A percentile compares a stretch with the other conserved stretches of the same genome.
Conservation (phyloP, 1,140 invertebrate species). For the Zelostemma sp. region DNA sequence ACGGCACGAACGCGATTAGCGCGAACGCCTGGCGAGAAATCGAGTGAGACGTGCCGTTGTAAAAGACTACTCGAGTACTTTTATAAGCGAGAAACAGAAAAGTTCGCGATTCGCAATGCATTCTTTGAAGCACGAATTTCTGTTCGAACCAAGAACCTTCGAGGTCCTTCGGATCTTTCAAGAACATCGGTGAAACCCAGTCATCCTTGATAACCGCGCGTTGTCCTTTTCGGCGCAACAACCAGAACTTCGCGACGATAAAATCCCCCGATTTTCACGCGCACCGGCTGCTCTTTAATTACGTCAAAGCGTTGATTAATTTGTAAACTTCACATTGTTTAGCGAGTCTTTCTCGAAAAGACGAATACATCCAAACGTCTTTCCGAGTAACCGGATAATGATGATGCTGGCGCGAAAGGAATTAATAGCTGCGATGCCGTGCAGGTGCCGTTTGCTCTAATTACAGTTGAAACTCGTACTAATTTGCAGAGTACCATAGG, state of each 20-base stretch:
- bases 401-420: slow-evolving; percentile 32
- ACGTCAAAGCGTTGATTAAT: no score
- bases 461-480: slow-evolving; percentile 47
- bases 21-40: slow-evolving; percentile 30
- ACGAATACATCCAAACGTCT: slow-evolving; percentile 15
- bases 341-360: neutral
- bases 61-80: no score
- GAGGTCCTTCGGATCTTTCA: slow-evolving; percentile 7
- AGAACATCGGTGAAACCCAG: slow-evolving; percentile 10
- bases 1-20: slow-evolving; percentile 40
- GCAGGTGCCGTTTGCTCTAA: slow-evolving; percentile 44
- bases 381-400: slow-evolving; percentile 39
- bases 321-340: neutral
- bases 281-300: no score
- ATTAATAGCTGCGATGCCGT: slow-evolving; percentile 43
- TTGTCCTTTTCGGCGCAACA: slow-evolving; percentile 37
- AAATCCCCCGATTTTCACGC: slow-evolving; percentile 3
- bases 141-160: neutral
- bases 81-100: no score
- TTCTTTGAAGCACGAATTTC: no score
- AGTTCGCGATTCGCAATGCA: no score
- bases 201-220: slow-evolving; percentile 30
- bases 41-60: slow-evolving; percentile 14
- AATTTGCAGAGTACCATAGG: slow-evolving; percentile 48
- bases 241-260: neutral